Percentiles rank a stretch among this genome's conserved stretches.
These are phyloP conservation scores for Podocnemis expansa DNA, from an alignment of 2,113 vertebrate genomes.

Conservation along the genomic window DNA sequence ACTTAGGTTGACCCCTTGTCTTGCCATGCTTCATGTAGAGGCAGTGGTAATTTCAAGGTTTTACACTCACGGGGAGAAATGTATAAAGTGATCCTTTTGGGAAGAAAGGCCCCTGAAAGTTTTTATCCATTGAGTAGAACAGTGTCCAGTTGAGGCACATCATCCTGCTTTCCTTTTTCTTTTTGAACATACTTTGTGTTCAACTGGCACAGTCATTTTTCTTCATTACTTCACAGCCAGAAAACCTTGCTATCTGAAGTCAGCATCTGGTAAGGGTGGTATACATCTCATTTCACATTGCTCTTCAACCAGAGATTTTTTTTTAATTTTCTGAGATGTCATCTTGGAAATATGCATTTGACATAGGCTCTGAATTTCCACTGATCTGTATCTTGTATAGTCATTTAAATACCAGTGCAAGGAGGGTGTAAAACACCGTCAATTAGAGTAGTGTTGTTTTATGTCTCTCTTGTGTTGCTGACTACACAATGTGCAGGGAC, in stretches of 20 bases:
- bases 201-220: not conserved
- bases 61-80: rapidly evolving
- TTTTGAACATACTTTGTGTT: not conserved
- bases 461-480: not conserved
- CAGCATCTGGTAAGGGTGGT: rapidly evolving
- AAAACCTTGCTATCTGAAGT: not conserved
- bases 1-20: rapidly evolving
- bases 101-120: rapidly evolving
- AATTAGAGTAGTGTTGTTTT: not conserved
- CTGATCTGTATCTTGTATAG: not conserved
- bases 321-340: not conserved
- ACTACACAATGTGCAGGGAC: rapidly evolving
- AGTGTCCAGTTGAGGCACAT: rapidly evolving
- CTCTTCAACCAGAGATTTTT: not conserved
- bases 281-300: not conserved
- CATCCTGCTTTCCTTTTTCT: rapidly evolving
- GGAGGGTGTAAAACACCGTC: not conserved
- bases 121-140: rapidly evolving
- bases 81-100: rapidly evolving
- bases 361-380: not conserved
- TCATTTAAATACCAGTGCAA: not conserved
- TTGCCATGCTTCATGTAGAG: rapidly evolving
- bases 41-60: not conserved
- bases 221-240: not conserved
- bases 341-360: not conserved